Conservation (phyloP, 2,888 invertebrate genomes). For the Drosophila cracens region DNA sequence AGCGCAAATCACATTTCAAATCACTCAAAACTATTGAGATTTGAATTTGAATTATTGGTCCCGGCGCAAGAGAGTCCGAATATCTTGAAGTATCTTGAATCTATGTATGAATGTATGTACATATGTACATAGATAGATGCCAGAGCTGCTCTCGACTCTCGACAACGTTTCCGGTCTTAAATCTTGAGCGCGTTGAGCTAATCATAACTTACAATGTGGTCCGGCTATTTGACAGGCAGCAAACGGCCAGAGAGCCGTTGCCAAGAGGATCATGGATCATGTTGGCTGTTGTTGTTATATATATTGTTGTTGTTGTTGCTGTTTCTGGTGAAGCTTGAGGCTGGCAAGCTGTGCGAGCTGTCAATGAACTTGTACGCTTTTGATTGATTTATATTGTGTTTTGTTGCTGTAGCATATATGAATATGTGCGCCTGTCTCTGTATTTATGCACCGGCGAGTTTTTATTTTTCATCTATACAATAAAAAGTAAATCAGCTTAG, state of each 20-base stretch:
- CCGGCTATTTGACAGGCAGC: constrained; percentile 78
- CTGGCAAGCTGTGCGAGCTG: constrained; percentile 82
- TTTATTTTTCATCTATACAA: constrained; percentile 17
- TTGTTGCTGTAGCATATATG: constrained; percentile 38
- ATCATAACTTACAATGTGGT: constrained; percentile 82
- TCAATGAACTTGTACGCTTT: constrained; percentile 83
- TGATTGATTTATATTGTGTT: constrained; percentile 84
- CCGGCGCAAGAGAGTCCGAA: constrained; percentile 23
- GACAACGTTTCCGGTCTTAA: constrained; percentile 78
- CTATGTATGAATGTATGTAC: not conserved
- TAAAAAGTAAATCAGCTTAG: constrained; percentile 76
- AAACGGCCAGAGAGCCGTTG: constrained; percentile 63
- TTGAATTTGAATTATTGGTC: constrained; percentile 77
- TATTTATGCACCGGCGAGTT: constrained; percentile 11
- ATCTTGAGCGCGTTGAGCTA: constrained; percentile 80
- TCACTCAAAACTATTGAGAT: constrained; percentile 79
- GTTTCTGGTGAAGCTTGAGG: constrained; percentile 48
- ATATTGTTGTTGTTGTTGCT: constrained; percentile 11
- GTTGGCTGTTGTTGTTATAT: constrained; percentile 48
- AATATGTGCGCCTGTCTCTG: constrained; percentile 22
- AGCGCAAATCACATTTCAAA: constrained; percentile 74
- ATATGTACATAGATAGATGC: constrained; percentile 7
- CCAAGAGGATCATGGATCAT: constrained; percentile 72
- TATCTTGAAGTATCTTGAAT: constrained; percentile 8
- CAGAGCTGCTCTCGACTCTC: constrained; percentile 19